These are phyloP conservation scores for Bombus breviceps DNA, from an alignment of 1,140 invertebrate species.

Conservation along the genomic window DNA sequence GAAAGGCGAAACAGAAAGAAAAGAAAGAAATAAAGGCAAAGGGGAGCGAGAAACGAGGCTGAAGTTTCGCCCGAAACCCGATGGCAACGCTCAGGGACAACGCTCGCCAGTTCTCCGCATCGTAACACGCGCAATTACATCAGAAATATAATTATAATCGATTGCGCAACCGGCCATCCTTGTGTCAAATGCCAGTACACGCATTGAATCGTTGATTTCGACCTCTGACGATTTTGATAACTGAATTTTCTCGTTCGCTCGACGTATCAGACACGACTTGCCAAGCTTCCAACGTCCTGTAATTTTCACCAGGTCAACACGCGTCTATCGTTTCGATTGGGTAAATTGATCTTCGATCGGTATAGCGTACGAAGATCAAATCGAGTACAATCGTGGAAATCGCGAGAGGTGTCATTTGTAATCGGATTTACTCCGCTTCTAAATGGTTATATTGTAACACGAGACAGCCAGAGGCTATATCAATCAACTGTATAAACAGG, in stretches of 20 bases:
- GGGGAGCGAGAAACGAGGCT: neutral
- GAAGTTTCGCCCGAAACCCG: neutral
- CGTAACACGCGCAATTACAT: constrained; percentile 18
- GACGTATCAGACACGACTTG: neutral
- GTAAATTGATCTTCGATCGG: neutral
- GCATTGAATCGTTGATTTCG: neutral
- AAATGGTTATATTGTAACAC: no score
- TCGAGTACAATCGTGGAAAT: neutral
- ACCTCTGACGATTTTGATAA: neutral
- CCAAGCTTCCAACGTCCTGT: no score
- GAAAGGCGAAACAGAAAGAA: neutral
- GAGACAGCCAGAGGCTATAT: no score
- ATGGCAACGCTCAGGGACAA: neutral
- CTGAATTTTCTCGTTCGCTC: neutral
- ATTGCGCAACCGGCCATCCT: neutral
- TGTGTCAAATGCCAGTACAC: neutral
- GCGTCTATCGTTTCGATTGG: neutral
- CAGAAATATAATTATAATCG: constrained; percentile 16
- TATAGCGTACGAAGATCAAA: neutral
- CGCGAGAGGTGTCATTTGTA: neutral
- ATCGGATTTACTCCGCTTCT: neutral
- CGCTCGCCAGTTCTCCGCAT: neutral
- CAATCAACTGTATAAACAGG: no score
- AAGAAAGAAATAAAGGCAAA: neutral
- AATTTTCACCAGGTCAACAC: neutral